Conservation (phyloP, 2,888 invertebrate species). For the Axea sp. region DNA sequence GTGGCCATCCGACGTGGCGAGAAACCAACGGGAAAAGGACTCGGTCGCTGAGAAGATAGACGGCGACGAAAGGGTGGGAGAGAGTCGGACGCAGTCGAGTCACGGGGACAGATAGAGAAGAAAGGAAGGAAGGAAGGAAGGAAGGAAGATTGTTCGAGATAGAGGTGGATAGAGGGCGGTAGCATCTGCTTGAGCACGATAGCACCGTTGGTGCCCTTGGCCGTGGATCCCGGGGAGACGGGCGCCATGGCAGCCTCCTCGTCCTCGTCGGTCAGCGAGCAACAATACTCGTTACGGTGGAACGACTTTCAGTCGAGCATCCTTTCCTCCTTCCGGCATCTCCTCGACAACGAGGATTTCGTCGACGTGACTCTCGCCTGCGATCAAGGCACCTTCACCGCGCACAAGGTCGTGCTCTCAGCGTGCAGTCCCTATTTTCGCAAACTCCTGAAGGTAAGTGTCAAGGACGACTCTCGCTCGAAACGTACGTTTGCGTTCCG, state of each 20-base stretch:
- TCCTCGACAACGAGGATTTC: conserved; percentile 94
- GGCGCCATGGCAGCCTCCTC: conserved; percentile 79
- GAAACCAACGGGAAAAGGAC: background rate
- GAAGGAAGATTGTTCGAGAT: conserved; percentile 27
- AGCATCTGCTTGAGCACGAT: conserved; percentile 75
- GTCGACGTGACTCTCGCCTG: conserved; percentile 96
- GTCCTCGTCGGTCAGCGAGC: conserved; percentile 82
- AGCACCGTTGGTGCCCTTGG: conserved; percentile 80
- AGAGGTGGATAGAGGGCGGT: conserved; percentile 64
- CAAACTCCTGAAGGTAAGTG: conserved; percentile 85
- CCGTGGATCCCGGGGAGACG: conserved; percentile 79
- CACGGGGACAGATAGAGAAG: conserved; percentile 17
- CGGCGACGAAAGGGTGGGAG: background rate
- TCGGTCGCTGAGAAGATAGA: too few species aligned
- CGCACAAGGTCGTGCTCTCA: conserved; percentile 94
- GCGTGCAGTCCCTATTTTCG: conserved; percentile 97
- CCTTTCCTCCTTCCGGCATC: conserved; percentile 92
- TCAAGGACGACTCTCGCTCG: too few species aligned
- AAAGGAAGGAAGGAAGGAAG: conserved; percentile 14
- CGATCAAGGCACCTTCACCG: conserved; percentile 92
- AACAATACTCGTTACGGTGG: conserved; percentile 96
- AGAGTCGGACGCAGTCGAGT: background rate
- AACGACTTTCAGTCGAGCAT: conserved; percentile 96
- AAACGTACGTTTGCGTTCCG: too few species aligned
- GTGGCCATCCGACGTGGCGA: background rate